These are phyloP conservation scores for Drosophila equinoxialis DNA, from an alignment of 1,140 invertebrate genomes.

Conservation along the genomic window DNA sequence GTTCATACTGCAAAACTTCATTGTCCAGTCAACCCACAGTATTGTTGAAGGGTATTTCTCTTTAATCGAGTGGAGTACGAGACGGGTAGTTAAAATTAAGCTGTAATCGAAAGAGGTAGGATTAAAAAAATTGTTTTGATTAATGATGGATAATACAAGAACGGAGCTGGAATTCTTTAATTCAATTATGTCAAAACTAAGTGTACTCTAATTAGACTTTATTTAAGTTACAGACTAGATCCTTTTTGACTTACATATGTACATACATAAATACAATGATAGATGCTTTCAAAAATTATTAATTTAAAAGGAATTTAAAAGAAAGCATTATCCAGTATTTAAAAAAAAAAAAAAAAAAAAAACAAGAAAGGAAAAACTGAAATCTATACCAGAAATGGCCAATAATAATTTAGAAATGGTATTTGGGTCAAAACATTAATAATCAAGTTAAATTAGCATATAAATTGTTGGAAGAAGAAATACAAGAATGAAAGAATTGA, in stretches of 20 bases:
- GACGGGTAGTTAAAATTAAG: neutral
- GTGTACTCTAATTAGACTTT: too few relatives aligned
- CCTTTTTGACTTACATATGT: too few relatives aligned
- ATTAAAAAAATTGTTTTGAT: neutral
- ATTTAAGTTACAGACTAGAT: too few relatives aligned
- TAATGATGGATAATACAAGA: too few relatives aligned
- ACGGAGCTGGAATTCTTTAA: too few relatives aligned
- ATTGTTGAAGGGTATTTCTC: slow-evolving; percentile 42
- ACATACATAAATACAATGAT: too few relatives aligned
- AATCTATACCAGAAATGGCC: slow-evolving; percentile 73
- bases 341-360: slow-evolving; percentile 42
- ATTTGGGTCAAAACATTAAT: slow-evolving; percentile 83
- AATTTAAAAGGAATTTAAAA: slow-evolving; percentile 48
- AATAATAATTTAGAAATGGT: slow-evolving; percentile 77
- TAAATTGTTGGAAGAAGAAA: slow-evolving; percentile 70
- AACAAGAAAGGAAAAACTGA: slow-evolving; percentile 34
- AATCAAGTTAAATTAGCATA: slow-evolving; percentile 82
- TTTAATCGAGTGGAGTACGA: slow-evolving; percentile 20
- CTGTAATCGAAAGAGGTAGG: neutral
- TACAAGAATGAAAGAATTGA: slow-evolving; percentile 7
- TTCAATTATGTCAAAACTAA: too few relatives aligned
- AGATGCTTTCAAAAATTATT: too few relatives aligned
- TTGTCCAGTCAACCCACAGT: slow-evolving; percentile 73
- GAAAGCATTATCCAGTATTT: neutral
- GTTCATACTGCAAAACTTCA: slow-evolving; percentile 84